Conservation (phyloP, 2,113 vertebrate species). For the Gymnocephalus cernua region DNA sequence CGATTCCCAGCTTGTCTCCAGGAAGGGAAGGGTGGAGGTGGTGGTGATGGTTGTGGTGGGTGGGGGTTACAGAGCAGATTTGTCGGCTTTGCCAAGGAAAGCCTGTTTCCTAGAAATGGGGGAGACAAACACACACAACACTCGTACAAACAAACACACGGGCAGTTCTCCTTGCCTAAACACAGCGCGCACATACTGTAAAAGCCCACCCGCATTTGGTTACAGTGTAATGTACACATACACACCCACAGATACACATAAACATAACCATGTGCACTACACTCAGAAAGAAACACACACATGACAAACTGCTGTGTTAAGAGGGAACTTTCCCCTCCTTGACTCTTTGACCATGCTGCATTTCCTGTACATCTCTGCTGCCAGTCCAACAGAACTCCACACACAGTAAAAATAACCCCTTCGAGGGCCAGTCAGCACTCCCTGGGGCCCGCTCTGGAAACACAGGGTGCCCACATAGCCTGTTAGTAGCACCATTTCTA, state of each 20-base stretch:
- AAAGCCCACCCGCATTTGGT: conserved; percentile 65
- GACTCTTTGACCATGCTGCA: conserved; percentile 69
- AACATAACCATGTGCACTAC: conserved; percentile 5
- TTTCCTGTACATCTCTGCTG: conserved; percentile 66
- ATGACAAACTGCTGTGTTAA: conserved; percentile 72
- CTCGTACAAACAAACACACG: conserved; percentile 60
- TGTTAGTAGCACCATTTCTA: conserved; percentile 76
- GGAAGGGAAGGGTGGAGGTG: conserved; percentile 63
- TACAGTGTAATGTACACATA: conserved; percentile 41
- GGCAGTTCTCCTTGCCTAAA: conserved; percentile 52
- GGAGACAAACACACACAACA: conserved; percentile 49
- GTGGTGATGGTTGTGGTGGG: conserved; percentile 58
- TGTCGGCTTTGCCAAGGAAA: conserved; percentile 70
- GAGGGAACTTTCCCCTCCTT: conserved; percentile 76
- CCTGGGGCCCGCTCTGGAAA: conserved; percentile 72
- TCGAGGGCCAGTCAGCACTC: conserved; percentile 78
- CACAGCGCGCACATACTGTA: conserved; percentile 28
- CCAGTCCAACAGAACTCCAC: conserved; percentile 64
- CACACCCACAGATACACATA: conserved; percentile 39
- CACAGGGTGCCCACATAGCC: conserved; percentile 81
- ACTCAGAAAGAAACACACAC: conserved; percentile 17
- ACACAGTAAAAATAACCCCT: conserved; percentile 79
- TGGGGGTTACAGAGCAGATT: conserved; percentile 64
- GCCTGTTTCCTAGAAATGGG: conserved; percentile 73
- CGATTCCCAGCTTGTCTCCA: conserved; percentile 67